Conservation (phyloP, 1,140 invertebrate genomes). For the Halictus rubicundus region DNA sequence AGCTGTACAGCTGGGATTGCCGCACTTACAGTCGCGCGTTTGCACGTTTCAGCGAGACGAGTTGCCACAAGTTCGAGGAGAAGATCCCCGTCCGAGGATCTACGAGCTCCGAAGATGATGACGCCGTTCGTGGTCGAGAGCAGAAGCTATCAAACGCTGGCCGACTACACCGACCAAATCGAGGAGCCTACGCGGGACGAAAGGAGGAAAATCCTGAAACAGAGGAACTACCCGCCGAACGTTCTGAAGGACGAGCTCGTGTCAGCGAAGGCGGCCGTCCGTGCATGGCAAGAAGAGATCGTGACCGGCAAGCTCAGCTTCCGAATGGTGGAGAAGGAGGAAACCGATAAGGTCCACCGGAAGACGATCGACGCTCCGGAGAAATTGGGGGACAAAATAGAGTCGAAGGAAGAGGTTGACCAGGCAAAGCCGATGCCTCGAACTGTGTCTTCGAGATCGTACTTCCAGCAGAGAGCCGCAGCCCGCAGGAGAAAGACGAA, state of each 20-base stretch:
- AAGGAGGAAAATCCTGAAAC: slow-evolving; percentile 11
- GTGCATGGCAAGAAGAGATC: slow-evolving; percentile 29
- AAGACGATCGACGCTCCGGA: no score
- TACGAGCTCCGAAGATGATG: accelerated
- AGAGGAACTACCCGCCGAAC: slow-evolving; percentile 14
- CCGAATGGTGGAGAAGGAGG: neutral
- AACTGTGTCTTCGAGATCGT: neutral
- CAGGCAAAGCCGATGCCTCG: no score
- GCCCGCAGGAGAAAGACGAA: neutral
- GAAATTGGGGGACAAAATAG: no score
- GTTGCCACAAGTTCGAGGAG: accelerated
- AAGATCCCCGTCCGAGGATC: no score
- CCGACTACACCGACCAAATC: neutral
- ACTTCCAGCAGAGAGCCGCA: neutral
- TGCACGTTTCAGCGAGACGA: neutral
- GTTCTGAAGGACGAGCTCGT: slow-evolving; percentile 19
- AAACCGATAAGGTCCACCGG: neutral
- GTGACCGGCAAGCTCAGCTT: slow-evolving; percentile 9
- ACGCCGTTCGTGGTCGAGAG: neutral
- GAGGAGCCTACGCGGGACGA: neutral
- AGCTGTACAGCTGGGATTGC: no score
- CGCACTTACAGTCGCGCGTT: no score
- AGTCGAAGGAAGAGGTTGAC: neutral
- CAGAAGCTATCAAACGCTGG: slow-evolving; percentile 5
- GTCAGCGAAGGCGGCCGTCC: slow-evolving; percentile 30